A percentile compares a stretch with the other conserved stretches of the same genome.
Conservation (phyloP, 2,888 invertebrate genomes). For the Andrena haemorrhoa region DNA sequence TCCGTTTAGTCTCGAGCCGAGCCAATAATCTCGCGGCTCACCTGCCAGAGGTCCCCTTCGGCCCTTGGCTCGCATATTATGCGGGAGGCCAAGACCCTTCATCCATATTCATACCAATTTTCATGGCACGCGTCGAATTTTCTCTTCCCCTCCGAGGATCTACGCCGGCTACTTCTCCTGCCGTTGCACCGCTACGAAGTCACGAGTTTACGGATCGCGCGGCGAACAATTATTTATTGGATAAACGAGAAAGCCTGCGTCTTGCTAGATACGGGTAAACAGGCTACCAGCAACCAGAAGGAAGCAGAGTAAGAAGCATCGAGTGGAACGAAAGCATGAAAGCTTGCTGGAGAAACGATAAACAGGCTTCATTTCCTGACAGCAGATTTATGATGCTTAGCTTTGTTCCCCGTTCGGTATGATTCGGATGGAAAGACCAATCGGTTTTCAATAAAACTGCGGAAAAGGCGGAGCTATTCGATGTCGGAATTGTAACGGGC, state of each 20-base stretch:
- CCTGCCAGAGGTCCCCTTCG: constrained; percentile 44
- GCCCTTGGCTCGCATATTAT: constrained; percentile 49
- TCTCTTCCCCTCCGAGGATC: not conserved
- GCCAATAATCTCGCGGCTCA: constrained; percentile 61
- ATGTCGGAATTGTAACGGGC: no score
- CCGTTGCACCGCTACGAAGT: no score
- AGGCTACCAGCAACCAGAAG: not conserved
- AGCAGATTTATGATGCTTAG: constrained; percentile 46
- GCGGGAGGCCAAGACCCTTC: constrained; percentile 19
- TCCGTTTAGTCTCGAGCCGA: constrained; percentile 51
- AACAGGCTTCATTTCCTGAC: constrained; percentile 38
- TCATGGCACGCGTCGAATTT: constrained; percentile 20
- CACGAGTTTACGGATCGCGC: not conserved
- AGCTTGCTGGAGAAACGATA: constrained; percentile 41
- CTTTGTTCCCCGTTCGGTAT: not conserved
- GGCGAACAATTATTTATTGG: not conserved
- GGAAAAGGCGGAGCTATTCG: no score
- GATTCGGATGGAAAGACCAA: not conserved
- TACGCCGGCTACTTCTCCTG: no score
- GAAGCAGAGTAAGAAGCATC: constrained; percentile 11
- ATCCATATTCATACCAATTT: constrained; percentile 63
- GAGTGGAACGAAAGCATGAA: constrained; percentile 27
- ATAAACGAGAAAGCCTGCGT: not conserved
- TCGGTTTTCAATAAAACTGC: not conserved
- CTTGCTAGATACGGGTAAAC: not conserved